Conservation (phyloP, 2,113 vertebrate species). For the Oenanthe melanoleuca region DNA sequence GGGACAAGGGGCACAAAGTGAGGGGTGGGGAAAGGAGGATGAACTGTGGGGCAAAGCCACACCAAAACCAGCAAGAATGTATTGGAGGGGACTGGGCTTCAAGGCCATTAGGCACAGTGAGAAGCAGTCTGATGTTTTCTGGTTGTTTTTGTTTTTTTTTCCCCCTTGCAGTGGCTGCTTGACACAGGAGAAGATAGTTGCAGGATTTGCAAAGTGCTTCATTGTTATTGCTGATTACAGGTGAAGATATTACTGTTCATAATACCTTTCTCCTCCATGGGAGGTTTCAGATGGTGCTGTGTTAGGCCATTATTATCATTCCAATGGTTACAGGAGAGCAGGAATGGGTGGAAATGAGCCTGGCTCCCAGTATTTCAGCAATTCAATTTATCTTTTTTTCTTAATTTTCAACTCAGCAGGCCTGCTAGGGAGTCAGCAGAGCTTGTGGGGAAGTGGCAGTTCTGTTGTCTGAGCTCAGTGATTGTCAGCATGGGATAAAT, state of each 20-base stretch:
- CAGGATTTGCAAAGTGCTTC: conserved; percentile 91
- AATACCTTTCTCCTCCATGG: background rate
- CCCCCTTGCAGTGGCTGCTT: conserved; percentile 86
- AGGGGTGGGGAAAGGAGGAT: background rate
- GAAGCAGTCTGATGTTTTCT: background rate
- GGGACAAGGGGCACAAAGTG: background rate
- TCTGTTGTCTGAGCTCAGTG: background rate
- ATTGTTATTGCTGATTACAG: conserved; percentile 96
- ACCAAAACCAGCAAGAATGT: background rate
- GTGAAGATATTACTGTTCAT: conserved; percentile 62
- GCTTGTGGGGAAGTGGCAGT: background rate
- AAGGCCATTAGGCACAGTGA: background rate
- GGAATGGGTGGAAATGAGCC: background rate
- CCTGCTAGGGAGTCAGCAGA: background rate
- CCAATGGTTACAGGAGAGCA: background rate
- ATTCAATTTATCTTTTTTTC: background rate
- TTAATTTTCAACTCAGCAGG: background rate
- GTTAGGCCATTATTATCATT: background rate
- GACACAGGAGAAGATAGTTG: conserved; percentile 97
- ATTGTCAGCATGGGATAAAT: background rate
- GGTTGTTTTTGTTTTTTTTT: background rate
- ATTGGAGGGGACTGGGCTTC: background rate
- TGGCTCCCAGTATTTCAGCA: background rate
- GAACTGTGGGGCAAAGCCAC: background rate
- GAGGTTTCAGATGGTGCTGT: background rate